Base-by-base conservation (phyloP, 2,797 vertebrate genomes). In the Nasua narica region DNA sequence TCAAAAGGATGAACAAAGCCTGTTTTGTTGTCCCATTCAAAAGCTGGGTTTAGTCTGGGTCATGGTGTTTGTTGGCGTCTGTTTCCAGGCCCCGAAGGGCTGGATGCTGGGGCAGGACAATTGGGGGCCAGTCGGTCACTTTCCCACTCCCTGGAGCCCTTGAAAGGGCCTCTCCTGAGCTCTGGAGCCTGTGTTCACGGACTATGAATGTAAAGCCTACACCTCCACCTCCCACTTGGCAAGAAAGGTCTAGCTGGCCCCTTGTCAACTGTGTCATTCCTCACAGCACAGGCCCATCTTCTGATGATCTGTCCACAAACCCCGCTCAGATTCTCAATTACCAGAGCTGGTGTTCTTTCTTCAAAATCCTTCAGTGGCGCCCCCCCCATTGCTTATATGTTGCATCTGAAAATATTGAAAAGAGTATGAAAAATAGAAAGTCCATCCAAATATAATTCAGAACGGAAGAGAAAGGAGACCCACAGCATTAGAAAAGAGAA, bases 1-100 rank as follows among this genome's bases (percentile, higher is more conserved):
- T 97, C 96, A 97, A 94, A 97, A 97, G 77, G 84, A 97, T 86
- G 95, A 96, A 98, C 97, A 97, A 97, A 96, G 97, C 81, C 43
- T 10, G 43, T 94, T 95, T 95, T 97, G 97, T 98, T 87, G 96
- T 91, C 54, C 74, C 67, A 89, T 83, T 97, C 85, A 92, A 94
- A 95, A 95, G 91, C 74, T 76, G 87, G 72, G 94, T 92, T 98
- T 89, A 97, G 96, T 89, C 54, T 54, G 94, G 98, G 97, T 97
- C 95, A 90, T 4, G 0, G 82, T 91, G 86, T 91, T 89, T 97
- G 96, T 97, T 82, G 82, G 97, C 67, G 23, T 97, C 92, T 94
- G 56, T 91, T 95, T 94, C 88, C 69, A 91, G 87, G 70, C 87
- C 77, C 92, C 23, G 16, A 40, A 86, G 88, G 65, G 82, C 72